Evolutionary conservation across 1,140 invertebrate species (phyloP).

Genomic region (Penaeus chinensis): DNA sequence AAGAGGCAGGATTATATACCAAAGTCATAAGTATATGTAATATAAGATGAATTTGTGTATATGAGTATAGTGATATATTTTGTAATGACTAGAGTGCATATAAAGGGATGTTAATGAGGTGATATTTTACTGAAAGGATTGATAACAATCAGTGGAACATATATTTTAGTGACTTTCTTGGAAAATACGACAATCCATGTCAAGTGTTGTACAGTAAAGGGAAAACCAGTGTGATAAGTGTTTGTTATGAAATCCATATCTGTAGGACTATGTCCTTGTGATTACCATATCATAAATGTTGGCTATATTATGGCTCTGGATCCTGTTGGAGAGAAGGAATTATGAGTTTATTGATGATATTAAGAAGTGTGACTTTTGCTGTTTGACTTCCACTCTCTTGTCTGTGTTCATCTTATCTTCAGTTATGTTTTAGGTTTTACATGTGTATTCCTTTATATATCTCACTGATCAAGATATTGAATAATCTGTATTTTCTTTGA

Average conservation of each 20-base stretch:
- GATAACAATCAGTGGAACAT: conserved; percentile 5
- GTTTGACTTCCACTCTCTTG: too few relatives aligned
- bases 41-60: conserved; percentile 30
- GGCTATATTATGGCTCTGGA: too few relatives aligned
- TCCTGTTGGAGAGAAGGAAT: too few relatives aligned
- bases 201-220: conserved; percentile 15
- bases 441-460: too few relatives aligned
- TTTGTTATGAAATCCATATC: conserved; percentile 33
- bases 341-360: too few relatives aligned
- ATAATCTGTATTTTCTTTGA: too few relatives aligned
- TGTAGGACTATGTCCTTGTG: conserved; percentile 11
- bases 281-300: not conserved
- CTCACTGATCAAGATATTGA: too few relatives aligned
- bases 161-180: conserved; percentile 24
- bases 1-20: conserved; percentile 33
- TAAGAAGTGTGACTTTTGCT: too few relatives aligned
- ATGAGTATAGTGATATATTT: conserved; percentile 35
- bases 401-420: too few relatives aligned
- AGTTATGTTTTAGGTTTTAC: too few relatives aligned
- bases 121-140: conserved; percentile 15
- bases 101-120: conserved; percentile 15
- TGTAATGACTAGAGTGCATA: conserved; percentile 31
- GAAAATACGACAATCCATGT: conserved; percentile 20
- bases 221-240: conserved; percentile 21
- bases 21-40: conserved; percentile 29